Conservation (phyloP, 2,797 vertebrate species). For the Rachycentron canadum region DNA sequence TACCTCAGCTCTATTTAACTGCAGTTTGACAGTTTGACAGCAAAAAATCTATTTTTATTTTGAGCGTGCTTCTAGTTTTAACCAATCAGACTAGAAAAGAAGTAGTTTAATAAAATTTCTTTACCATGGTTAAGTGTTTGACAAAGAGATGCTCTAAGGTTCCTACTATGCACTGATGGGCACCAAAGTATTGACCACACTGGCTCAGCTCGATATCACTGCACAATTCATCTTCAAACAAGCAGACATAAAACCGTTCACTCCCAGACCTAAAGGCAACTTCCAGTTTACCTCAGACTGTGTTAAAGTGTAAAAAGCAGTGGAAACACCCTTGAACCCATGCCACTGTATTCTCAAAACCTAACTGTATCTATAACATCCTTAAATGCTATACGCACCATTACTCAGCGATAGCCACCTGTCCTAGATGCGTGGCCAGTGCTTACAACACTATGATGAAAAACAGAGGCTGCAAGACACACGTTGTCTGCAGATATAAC, state of each 20-base stretch:
- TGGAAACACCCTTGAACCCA: not conserved
- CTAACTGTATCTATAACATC: not conserved
- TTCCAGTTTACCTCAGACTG: not conserved
- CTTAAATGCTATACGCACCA: not conserved
- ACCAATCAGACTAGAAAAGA: not conserved
- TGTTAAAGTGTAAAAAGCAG: not conserved
- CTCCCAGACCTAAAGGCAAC: too few species aligned
- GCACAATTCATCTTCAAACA: not conserved
- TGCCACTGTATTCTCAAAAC: too few species aligned
- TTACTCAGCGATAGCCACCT: not conserved
- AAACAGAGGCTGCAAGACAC: constrained; percentile 6
- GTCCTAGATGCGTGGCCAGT: not conserved
- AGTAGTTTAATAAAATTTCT: not conserved
- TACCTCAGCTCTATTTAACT: not conserved
- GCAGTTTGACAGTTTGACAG: not conserved
- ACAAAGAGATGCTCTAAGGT: not conserved
- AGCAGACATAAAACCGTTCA: not conserved
- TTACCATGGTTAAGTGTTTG: not conserved
- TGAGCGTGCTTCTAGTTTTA: not conserved
- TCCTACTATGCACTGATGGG: not conserved
- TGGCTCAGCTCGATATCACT: not conserved
- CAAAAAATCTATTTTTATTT: not conserved
- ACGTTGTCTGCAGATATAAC: not conserved
- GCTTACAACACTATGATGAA: not conserved
- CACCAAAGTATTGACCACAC: not conserved